A percentile compares a stretch with the other conserved stretches of the same genome.
phyloP scores from a whole-genome alignment of 2,113 vertebrate genomes.

The Syngnathus typhle region DNA sequence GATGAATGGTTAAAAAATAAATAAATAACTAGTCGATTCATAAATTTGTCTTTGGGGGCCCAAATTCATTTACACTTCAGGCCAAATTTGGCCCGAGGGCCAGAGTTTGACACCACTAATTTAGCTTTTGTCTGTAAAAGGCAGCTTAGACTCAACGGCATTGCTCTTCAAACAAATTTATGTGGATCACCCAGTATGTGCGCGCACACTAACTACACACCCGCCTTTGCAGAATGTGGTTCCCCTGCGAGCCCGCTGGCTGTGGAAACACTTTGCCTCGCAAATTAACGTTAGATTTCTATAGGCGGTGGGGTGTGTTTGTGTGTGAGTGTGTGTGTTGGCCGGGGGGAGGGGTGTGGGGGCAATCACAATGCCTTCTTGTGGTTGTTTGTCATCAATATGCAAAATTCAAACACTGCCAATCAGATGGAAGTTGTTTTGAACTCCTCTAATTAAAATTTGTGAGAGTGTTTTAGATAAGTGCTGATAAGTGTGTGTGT shows the following conservation, averaged over 20 bases:
- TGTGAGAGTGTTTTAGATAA: background rate
- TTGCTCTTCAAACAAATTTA: background rate
- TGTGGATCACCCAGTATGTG: background rate
- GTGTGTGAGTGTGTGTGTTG: background rate
- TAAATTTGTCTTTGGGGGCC: too few species aligned
- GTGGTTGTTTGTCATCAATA: slow-evolving; percentile 21
- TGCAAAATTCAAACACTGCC: slow-evolving; percentile 8
- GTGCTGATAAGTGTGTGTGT: background rate
- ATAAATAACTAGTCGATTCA: too few species aligned
- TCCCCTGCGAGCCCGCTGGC: slow-evolving; percentile 13
- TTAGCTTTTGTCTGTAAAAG: background rate
- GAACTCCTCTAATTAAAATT: slow-evolving; percentile 25
- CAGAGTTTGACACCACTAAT: background rate
- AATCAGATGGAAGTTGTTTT: slow-evolving; percentile 14
- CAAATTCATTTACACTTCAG: too few species aligned
- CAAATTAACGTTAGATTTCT: slow-evolving; percentile 43
- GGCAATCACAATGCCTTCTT: slow-evolving; percentile 22
- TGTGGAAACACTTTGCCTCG: slow-evolving; percentile 36
- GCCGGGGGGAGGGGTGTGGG: background rate
- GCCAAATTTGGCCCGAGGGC: too few species aligned
- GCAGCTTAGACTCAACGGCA: background rate
- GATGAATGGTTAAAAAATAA: too few species aligned
- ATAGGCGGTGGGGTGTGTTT: background rate
- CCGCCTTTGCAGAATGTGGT: background rate
- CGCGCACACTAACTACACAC: background rate